A percentile compares a stretch with the other conserved stretches of the same genome.
These are phyloP conservation scores for Actenoides lindsayi DNA, from an alignment of 2,113 vertebrate species.

Conservation along the genomic window DNA sequence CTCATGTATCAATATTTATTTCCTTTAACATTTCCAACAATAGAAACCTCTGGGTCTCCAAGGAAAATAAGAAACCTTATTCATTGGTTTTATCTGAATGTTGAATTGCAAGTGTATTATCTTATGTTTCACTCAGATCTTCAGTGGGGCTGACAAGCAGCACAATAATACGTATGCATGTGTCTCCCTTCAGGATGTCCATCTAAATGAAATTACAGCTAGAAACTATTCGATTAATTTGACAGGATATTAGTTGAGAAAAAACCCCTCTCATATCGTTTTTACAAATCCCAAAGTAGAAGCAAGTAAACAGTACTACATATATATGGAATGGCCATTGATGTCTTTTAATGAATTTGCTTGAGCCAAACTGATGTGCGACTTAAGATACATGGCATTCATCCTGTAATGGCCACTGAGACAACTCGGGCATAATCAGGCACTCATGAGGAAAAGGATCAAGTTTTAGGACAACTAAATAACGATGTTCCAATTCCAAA, in stretches of 20 bases:
- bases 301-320: background rate
- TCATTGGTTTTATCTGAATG: constrained; percentile 17
- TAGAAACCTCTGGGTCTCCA: background rate
- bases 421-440: background rate
- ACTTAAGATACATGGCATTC: background rate
- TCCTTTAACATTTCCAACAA: background rate
- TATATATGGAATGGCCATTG: background rate
- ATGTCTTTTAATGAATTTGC: background rate
- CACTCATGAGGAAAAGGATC: background rate
- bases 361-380: background rate
- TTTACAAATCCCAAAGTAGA: background rate
- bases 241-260: background rate
- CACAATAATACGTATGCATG: background rate
- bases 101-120: background rate
- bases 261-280: background rate
- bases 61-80: background rate
- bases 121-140: background rate
- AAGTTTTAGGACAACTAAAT: background rate
- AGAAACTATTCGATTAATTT: background rate
- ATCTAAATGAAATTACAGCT: background rate
- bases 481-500: background rate
- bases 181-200: background rate
- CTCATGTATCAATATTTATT: background rate
- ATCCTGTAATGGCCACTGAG: background rate
- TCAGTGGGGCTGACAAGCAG: background rate